phyloP scores from a whole-genome alignment of 2,113 vertebrate genomes.

The Oplegnathus fasciatus region DNA sequence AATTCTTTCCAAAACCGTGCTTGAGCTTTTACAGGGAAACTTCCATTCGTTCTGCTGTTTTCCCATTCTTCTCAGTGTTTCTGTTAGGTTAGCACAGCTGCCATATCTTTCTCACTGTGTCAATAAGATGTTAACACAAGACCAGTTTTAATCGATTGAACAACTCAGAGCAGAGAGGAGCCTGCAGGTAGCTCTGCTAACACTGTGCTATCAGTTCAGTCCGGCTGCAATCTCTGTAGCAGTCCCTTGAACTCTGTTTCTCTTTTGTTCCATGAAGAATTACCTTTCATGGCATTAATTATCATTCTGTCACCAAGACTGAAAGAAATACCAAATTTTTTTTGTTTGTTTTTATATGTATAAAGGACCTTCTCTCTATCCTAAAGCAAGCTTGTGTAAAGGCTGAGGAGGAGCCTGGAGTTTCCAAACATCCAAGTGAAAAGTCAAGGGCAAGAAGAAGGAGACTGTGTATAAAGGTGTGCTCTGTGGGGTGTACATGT shows the following conservation, averaged over 20 bases:
- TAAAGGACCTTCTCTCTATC: background rate
- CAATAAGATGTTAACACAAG: slow-evolving; percentile 48
- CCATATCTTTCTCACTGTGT: slow-evolving; percentile 10
- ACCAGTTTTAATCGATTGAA: slow-evolving; percentile 20
- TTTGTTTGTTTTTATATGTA: background rate
- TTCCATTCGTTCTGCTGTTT: background rate
- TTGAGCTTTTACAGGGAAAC: background rate
- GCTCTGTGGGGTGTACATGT: slow-evolving; percentile 6
- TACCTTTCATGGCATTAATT: background rate
- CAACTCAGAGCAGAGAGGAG: slow-evolving; percentile 1
- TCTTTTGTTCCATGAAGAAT: background rate
- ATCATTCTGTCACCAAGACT: background rate
- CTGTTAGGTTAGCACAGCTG: slow-evolving; percentile 2
- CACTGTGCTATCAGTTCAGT: background rate
- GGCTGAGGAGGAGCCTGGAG: slow-evolving; percentile 4
- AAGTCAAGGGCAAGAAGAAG: slow-evolving; percentile 51
- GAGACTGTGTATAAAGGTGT: slow-evolving; percentile 22
- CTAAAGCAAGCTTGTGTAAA: slow-evolving; percentile 31
- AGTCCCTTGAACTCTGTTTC: background rate
- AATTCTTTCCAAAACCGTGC: background rate
- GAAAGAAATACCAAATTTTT: background rate
- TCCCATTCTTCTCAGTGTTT: background rate
- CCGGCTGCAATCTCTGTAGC: background rate
- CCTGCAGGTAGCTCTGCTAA: slow-evolving; percentile 28
- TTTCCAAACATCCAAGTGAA: slow-evolving; percentile 33